Conservation (phyloP, 1,140 invertebrate genomes). For the Odontomachus brunneus region DNA sequence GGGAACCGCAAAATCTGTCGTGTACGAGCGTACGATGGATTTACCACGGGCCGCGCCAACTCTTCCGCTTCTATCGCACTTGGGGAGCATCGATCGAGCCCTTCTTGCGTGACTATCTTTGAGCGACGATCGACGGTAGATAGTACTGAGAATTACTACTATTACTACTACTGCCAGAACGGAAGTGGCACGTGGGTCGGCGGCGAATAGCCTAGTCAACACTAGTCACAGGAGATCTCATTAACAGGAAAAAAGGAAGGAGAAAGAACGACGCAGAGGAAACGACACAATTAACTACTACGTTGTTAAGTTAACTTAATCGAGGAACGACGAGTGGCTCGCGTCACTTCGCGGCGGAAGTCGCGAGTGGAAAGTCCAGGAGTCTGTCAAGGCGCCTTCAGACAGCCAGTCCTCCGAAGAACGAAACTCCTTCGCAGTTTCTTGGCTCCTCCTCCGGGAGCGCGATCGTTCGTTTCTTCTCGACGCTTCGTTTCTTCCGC, state of each 20-base stretch:
- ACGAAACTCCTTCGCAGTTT: slow-evolving; percentile 13
- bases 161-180: slow-evolving; percentile 74
- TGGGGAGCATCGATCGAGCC: not conserved
- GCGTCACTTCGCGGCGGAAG: not conserved
- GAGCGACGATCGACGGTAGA: slow-evolving; percentile 37
- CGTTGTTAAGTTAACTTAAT: slow-evolving; percentile 42
- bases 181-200: slow-evolving; percentile 62
- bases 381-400: slow-evolving; percentile 48
- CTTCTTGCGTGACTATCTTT: slow-evolving; percentile 3
- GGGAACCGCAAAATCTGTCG: not conserved
- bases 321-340: not conserved
- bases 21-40: slow-evolving; percentile 8
- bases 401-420: slow-evolving; percentile 65
- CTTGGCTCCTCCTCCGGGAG: not conserved
- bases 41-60: not conserved
- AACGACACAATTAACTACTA: not conserved
- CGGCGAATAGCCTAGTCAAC: slow-evolving; percentile 65
- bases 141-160: slow-evolving; percentile 56
- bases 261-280: not conserved
- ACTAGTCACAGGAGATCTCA: slow-evolving; percentile 65
- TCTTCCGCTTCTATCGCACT: slow-evolving; percentile 8
- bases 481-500: not conserved
- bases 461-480: not conserved
- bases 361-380: slow-evolving; percentile 9
- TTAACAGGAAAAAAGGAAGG: not conserved